phyloP scores from a whole-genome alignment of 2,888 invertebrate genomes.

The Drosophila nr. fundita region DNA sequence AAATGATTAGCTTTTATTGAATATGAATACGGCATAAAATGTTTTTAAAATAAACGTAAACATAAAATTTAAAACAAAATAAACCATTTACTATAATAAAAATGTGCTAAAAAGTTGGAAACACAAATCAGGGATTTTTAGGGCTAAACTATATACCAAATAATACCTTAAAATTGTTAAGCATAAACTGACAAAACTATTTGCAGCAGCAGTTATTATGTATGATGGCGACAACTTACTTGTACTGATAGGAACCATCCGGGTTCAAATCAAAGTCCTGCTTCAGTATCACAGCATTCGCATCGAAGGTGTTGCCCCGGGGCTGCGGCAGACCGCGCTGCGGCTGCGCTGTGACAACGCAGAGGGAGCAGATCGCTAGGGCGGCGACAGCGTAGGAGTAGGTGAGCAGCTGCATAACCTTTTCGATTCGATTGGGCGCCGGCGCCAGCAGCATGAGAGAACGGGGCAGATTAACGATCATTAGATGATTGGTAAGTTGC shows the following conservation, averaged over 20 bases:
- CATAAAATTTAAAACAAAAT: background rate
- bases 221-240: slow-evolving; percentile 79
- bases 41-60: background rate
- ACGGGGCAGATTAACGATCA: slow-evolving; percentile 18
- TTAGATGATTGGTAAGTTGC: slow-evolving; percentile 38
- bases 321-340: slow-evolving; percentile 83
- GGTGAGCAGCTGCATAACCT: slow-evolving; percentile 83
- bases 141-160: background rate
- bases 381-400: slow-evolving; percentile 74
- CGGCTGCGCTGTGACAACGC: slow-evolving; percentile 77
- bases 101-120: background rate
- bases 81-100: background rate
- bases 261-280: slow-evolving; percentile 86
- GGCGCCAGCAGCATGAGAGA: slow-evolving; percentile 1
- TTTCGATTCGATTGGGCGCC: slow-evolving; percentile 38
- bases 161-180: background rate
- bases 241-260: slow-evolving; percentile 86
- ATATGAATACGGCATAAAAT: background rate
- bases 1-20: background rate
- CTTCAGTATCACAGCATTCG: slow-evolving; percentile 86
- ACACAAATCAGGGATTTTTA: fast-evolving
- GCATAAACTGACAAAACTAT: background rate
- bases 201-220: background rate
- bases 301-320: slow-evolving; percentile 78
- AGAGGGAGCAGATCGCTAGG: slow-evolving; percentile 81